Conservation (phyloP, 2,888 invertebrate genomes). For the Orgyia antiqua region DNA sequence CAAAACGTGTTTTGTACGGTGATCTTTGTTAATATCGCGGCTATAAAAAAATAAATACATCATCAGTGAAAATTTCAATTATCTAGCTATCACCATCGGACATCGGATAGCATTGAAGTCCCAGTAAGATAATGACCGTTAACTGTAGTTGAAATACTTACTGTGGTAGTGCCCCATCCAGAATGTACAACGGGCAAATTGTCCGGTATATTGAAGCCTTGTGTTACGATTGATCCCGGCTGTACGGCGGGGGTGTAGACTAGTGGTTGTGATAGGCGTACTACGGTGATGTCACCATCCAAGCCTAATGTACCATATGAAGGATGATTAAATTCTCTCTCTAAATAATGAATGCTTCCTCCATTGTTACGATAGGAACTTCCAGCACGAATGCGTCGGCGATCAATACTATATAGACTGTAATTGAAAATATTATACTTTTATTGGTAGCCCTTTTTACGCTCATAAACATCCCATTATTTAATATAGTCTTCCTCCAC, state of each 20-base stretch:
- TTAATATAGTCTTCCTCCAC: no score
- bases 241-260: slow-evolving; percentile 5
- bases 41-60: no score
- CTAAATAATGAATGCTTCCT: slow-evolving; percentile 27
- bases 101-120: no score
- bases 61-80: no score
- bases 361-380: slow-evolving; percentile 38
- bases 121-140: no score
- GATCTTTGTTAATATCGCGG: no score
- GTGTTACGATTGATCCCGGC: slow-evolving; percentile 10
- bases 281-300: slow-evolving; percentile 40
- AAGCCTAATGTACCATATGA: slow-evolving; percentile 12
- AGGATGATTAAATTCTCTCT: slow-evolving; percentile 26
- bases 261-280: slow-evolving; percentile 23
- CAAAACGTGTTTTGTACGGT: no score
- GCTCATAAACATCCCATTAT: no score
- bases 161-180: slow-evolving; percentile 26
- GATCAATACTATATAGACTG: not conserved
- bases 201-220: slow-evolving; percentile 10
- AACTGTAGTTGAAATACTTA: no score
- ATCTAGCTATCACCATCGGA: no score
- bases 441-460: no score
- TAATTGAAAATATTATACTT: not conserved
- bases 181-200: slow-evolving; percentile 15
- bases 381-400: slow-evolving; percentile 48